Base-by-base conservation (phyloP, 1,140 invertebrate species). In the Bicyclus anynana region DNA sequence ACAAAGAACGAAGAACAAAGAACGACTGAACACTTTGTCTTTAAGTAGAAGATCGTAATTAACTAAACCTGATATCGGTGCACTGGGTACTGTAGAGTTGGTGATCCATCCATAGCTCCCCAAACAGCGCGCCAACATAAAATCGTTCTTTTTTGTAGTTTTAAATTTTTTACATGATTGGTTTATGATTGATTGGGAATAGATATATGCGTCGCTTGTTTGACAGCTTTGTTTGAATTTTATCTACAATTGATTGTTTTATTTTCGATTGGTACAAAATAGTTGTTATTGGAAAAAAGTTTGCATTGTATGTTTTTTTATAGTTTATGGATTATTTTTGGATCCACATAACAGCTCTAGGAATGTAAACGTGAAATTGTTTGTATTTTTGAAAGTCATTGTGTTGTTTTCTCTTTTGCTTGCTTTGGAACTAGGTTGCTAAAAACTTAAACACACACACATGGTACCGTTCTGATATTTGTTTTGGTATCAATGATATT, bases 221-320 rank as follows among this genome's bases (percentile, higher is more conserved):
- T 49, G 48, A 20, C 49, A 38, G 16, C 12, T 51, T 38, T 23
- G 20, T 51, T 51, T 38, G 49, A 38, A 51, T 51, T 17, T 21
- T 21, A 21, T 38, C 13, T 7, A 23, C 49, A n/a, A 6, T 12
- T 1, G 37, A 33, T 33, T 7, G 29, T 12, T 40, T 40, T 40
- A 5, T 40, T 40, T 9, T 14, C 14, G n/a, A n/a, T n/a, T n/a
- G 37, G 29, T n/a, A 33, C 29, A 33, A 33, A 33, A 33, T 7
- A 33, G 29, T 33, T 33, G 12, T 33, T 33, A 6, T 10, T 12
- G 9, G 10, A 12, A 27, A 27, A 27, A 27, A 27, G 2, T n/a
- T 4, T 3, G 3, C 10, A 10, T 33, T 3, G 10, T 12, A 4
- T 23, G 7, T 4, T 4, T 7, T 23, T 2, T 23, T 23, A 4